These are phyloP conservation scores for Halcyon malimbica DNA, from an alignment of 2,113 vertebrate genomes.

Conservation along the genomic window DNA sequence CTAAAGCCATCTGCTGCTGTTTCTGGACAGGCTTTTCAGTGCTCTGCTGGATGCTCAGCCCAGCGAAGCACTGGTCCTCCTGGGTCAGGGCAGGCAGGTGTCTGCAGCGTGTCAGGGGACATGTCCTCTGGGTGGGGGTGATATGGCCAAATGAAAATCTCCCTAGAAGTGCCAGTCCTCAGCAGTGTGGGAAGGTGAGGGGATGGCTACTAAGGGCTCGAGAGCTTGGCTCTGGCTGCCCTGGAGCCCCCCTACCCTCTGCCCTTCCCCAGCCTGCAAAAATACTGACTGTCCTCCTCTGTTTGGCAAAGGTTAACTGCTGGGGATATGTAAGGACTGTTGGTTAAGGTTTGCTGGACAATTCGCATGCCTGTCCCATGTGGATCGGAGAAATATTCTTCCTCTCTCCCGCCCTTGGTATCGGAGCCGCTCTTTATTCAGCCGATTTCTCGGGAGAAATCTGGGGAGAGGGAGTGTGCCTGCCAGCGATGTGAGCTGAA, in stretches of 20 bases:
- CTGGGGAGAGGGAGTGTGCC: conserved; percentile 35
- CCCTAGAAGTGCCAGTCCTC: not conserved
- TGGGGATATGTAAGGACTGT: not conserved
- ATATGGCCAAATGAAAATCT: not conserved
- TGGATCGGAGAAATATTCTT: conserved; percentile 18
- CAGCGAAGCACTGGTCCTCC: not conserved
- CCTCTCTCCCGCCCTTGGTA: not conserved
- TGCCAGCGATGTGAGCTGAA: conserved; percentile 57
- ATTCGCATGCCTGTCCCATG: not conserved
- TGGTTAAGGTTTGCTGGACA: not conserved
- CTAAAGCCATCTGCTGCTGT: not conserved
- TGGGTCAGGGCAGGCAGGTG: not conserved
- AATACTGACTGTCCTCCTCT: not conserved
- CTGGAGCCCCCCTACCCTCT: fast-evolving
- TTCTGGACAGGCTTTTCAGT: not conserved
- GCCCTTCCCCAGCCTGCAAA: not conserved
- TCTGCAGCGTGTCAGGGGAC: fast-evolving
- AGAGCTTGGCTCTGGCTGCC: fast-evolving
- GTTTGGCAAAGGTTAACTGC: not conserved
- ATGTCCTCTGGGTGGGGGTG: fast-evolving
- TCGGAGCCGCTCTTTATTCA: conserved; percentile 53
- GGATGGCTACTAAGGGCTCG: not conserved
- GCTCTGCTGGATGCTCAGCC: not conserved
- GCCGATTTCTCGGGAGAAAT: conserved; percentile 65
- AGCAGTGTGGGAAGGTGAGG: fast-evolving